phyloP scores from a whole-genome alignment of 2,113 vertebrate species.

The Spea multiplicata region DNA sequence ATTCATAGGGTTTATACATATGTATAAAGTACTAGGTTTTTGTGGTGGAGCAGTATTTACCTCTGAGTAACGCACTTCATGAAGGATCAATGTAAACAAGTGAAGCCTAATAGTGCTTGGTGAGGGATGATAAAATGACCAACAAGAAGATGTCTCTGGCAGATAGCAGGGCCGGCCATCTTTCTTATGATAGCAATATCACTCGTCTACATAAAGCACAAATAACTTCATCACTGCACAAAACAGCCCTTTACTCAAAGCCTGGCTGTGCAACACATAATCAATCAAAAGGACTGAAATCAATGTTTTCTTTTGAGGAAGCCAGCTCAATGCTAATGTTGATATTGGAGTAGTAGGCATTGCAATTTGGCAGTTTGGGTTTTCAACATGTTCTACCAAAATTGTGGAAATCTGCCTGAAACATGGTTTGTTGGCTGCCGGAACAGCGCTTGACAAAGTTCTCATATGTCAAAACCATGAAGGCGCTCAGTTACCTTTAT shows the following conservation, averaged over 20 bases:
- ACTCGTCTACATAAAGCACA: neutral
- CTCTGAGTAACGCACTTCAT: too few relatives aligned
- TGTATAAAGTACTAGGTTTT: too few relatives aligned
- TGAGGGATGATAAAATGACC: too few relatives aligned
- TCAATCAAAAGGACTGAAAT: slow-evolving; percentile 49
- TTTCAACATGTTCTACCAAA: slow-evolving; percentile 46
- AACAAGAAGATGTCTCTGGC: too few relatives aligned
- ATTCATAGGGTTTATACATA: too few relatives aligned
- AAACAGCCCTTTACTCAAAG: slow-evolving; percentile 57
- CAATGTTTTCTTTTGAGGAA: slow-evolving; percentile 47
- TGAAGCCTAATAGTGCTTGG: too few relatives aligned
- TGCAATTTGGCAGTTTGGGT: slow-evolving; percentile 30
- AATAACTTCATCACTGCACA: slow-evolving; percentile 46
- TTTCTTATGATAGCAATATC: too few relatives aligned
- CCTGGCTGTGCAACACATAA: slow-evolving; percentile 53
- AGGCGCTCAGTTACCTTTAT: slow-evolving; percentile 28
- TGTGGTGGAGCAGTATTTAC: too few relatives aligned
- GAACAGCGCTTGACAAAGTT: slow-evolving; percentile 35
- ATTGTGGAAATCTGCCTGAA: slow-evolving; percentile 37
- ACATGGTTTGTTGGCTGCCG: slow-evolving; percentile 36
- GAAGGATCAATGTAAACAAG: too few relatives aligned
- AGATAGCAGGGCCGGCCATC: too few relatives aligned
- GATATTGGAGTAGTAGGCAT: slow-evolving; percentile 39
- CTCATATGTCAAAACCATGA: slow-evolving; percentile 36
- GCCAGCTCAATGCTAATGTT: slow-evolving; percentile 47